A percentile compares a stretch with the other conserved stretches of the same genome.
Evolutionary conservation across 2,888 invertebrate species (phyloP).

Genomic region (Mechanitis messenoides): DNA sequence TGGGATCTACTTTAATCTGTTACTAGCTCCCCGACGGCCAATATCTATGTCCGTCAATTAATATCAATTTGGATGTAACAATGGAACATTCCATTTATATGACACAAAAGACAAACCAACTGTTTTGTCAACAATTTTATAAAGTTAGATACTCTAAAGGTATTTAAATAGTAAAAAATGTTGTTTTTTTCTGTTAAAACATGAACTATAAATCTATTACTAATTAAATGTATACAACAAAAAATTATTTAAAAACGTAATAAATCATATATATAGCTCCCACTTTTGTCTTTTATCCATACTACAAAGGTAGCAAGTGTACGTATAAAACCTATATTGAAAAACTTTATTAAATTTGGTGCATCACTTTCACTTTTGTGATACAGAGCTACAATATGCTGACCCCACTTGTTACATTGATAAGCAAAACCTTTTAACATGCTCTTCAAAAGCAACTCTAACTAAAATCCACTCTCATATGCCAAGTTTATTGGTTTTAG

Average conservation of each 20-base stretch:
- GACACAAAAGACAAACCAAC: background rate
- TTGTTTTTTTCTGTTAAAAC: too few species aligned
- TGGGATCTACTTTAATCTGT: constrained; percentile 52
- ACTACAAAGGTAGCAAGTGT: too few species aligned
- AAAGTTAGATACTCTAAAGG: too few species aligned
- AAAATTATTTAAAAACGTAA: too few species aligned
- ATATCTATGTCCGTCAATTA: constrained; percentile 56
- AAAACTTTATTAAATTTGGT: background rate
- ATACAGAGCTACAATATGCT: background rate
- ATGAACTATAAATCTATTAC: too few species aligned
- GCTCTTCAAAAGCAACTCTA: constrained; percentile 3
- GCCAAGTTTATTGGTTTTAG: constrained; percentile 6
- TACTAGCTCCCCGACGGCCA: constrained; percentile 47
- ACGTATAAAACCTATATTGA: too few species aligned
- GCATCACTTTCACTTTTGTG: background rate
- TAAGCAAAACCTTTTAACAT: constrained; percentile 2
- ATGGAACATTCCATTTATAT: constrained; percentile 22
- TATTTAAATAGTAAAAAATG: too few species aligned
- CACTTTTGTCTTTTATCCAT: too few species aligned
- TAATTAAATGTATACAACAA: too few species aligned
- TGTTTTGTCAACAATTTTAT: background rate
- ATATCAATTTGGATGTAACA: constrained; percentile 53
- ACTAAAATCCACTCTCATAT: constrained; percentile 5
- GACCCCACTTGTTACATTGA: background rate
- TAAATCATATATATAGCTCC: too few species aligned